Conservation (phyloP, 2,113 vertebrate genomes). For the Vireo altiloquus region DNA sequence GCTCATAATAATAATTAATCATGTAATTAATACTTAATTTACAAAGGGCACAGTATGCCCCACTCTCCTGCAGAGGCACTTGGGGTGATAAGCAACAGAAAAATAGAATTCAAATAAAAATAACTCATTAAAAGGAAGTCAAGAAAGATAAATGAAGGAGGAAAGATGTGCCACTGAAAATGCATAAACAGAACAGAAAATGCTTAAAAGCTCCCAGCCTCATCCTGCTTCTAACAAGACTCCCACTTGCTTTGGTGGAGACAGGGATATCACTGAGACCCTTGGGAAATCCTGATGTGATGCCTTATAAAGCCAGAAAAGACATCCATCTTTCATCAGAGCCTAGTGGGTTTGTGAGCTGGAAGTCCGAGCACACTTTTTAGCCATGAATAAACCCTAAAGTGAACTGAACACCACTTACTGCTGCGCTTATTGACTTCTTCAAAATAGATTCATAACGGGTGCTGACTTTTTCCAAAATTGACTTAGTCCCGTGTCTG, state of each 20-base stretch:
- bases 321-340: neutral
- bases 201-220: neutral
- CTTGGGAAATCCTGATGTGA: neutral
- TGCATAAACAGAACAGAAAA: neutral
- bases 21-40: conserved; percentile 66
- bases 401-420: neutral
- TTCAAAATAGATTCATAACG: neutral
- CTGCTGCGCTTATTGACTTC: neutral
- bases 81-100: conserved; percentile 24
- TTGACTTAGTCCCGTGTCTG: neutral
- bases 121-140: neutral
- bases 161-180: neutral
- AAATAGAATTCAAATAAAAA: conserved; percentile 32
- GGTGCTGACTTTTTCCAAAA: neutral
- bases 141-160: conserved; percentile 5
- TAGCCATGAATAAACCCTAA: neutral
- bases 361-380: neutral
- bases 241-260: neutral
- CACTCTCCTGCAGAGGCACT: conserved; percentile 14
- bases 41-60: conserved; percentile 43
- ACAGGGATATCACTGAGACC: neutral
- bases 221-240: neutral
- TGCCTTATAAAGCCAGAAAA: neutral
- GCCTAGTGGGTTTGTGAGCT: neutral
- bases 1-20: conserved; percentile 59